Evolutionary conservation across 2,888 invertebrate genomes (phyloP).

Genomic region (Sclerodermus sp.): DNA sequence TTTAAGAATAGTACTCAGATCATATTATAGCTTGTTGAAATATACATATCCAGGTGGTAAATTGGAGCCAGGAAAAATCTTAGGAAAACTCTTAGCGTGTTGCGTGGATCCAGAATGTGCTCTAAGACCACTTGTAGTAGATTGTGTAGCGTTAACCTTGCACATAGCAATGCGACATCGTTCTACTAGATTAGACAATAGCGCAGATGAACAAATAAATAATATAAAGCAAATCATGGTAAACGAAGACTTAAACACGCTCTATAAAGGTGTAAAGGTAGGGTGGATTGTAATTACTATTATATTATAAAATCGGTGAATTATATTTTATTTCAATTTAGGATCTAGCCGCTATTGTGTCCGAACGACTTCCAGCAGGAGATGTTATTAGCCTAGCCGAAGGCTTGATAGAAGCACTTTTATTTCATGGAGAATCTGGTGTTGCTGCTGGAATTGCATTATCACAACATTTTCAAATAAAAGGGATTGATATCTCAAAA

Average conservation of each 20-base stretch:
- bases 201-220: conserved; percentile 41
- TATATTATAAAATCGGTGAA: background rate
- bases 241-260: conserved; percentile 32
- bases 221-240: conserved; percentile 41
- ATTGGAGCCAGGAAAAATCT: conserved; percentile 45
- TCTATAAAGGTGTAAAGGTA: conserved; percentile 43
- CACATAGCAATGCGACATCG: conserved; percentile 45
- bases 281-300: background rate
- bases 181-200: conserved; percentile 37
- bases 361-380: conserved; percentile 40
- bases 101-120: conserved; percentile 41
- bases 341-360: conserved; percentile 38
- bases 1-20: conserved; percentile 42
- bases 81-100: conserved; percentile 47
- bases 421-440: conserved; percentile 41
- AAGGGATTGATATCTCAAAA: conserved; percentile 46
- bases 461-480: conserved; percentile 40
- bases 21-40: conserved; percentile 47
- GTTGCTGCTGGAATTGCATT: conserved; percentile 45
- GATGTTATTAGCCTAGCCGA: conserved; percentile 46
- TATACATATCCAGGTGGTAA: conserved; percentile 51
- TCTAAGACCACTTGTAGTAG: conserved; percentile 41
- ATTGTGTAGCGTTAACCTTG: conserved; percentile 42
- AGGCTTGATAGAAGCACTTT: conserved; percentile 44
- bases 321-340: conserved; percentile 13